phyloP scores from a whole-genome alignment of 2,888 invertebrate species.

The Prenolepis imparis region DNA sequence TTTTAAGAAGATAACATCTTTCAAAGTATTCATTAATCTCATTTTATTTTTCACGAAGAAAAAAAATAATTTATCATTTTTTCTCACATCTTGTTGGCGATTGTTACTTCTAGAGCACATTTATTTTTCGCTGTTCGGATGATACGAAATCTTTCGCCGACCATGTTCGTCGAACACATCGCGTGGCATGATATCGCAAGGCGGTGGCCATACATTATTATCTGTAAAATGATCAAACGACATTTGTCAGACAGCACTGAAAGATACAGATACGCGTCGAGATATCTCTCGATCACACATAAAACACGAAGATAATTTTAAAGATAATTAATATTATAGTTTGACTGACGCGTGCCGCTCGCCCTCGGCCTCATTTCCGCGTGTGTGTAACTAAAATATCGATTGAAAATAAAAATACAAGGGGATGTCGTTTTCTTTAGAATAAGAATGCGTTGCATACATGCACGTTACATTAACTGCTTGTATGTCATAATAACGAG shows the following conservation, averaged over 20 bases:
- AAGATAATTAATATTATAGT: too few species aligned
- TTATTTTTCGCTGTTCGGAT: slow-evolving; percentile 14
- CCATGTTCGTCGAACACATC: slow-evolving; percentile 64
- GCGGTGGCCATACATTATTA: slow-evolving; percentile 77
- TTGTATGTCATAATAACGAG: slow-evolving; percentile 60
- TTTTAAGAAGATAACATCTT: background rate
- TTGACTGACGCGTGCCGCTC: slow-evolving; percentile 1
- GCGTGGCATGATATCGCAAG: slow-evolving; percentile 73
- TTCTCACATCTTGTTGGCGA: background rate
- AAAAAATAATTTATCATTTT: background rate
- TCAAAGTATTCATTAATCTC: background rate
- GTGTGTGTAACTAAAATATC: background rate
- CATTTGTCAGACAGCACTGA: background rate
- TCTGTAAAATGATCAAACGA: slow-evolving; percentile 71
- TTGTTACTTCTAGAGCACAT: background rate
- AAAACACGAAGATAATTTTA: background rate
- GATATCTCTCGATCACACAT: slow-evolving; percentile 25
- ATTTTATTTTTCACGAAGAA: background rate
- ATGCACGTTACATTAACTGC: slow-evolving; percentile 69
- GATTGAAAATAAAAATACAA: slow-evolving; percentile 1
- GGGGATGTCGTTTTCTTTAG: slow-evolving; percentile 45
- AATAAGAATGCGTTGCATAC: slow-evolving; percentile 55
- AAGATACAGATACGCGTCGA: background rate
- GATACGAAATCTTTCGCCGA: slow-evolving; percentile 14
- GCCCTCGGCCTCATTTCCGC: slow-evolving; percentile 12